These are phyloP conservation scores for Lota lota DNA, from an alignment of 2,113 vertebrate genomes.

Conservation along the genomic window DNA sequence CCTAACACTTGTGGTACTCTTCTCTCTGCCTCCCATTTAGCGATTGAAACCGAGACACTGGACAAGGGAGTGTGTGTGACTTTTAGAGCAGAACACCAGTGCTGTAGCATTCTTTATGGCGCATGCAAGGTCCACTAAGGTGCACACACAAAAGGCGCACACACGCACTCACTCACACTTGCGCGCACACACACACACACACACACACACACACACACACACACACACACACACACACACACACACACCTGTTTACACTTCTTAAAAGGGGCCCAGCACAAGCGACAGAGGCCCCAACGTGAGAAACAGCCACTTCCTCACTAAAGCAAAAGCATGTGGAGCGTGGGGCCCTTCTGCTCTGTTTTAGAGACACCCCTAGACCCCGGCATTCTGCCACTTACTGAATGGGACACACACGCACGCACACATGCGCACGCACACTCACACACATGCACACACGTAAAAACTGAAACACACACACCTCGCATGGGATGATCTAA, in stretches of 20 bases:
- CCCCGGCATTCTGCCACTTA: conserved; percentile 25
- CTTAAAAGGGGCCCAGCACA: conserved; percentile 41
- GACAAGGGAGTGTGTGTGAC: no score
- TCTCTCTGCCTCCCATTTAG: no score
- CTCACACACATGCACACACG: neutral
- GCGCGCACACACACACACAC: conserved; percentile 3
- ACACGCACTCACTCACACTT: neutral
- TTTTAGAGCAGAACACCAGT: no score
- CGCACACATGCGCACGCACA: neutral
- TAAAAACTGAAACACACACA: neutral
- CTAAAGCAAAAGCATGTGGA: conserved; percentile 20
- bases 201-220: neutral
- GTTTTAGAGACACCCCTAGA: neutral
- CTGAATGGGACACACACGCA: neutral
- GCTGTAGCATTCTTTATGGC: no score
- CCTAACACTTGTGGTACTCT: no score
- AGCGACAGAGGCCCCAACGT: conserved; percentile 24
- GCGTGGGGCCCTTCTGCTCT: neutral
- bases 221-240: neutral
- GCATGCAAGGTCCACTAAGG: no score
- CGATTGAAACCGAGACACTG: no score
- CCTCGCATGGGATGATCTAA: no score
- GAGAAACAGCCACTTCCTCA: conserved; percentile 44
- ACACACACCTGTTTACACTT: conserved; percentile 25
- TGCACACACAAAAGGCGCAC: neutral